These are phyloP conservation scores for Octomys mimax DNA, from an alignment of 2,797 vertebrate genomes.

Conservation along the genomic window DNA sequence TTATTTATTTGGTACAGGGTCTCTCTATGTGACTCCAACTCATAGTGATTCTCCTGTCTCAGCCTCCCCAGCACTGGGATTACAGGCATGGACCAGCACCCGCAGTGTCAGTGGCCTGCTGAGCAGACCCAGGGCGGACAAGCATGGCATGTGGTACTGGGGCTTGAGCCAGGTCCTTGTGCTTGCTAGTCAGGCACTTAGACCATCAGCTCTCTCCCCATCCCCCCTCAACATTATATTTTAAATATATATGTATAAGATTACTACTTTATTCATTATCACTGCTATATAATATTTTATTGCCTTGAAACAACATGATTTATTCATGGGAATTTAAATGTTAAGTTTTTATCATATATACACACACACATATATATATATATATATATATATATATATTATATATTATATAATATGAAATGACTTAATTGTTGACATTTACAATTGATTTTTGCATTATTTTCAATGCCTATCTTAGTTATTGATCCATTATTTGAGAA, in stretches of 20 bases:
- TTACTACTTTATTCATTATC: neutral
- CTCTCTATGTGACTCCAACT: too few species aligned
- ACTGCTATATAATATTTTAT: neutral
- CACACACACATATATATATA: neutral
- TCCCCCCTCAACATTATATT: neutral
- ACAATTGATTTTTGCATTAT: neutral
- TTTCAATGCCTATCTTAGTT: neutral
- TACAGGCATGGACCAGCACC: too few species aligned
- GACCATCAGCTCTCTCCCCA: too few species aligned
- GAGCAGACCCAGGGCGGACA: too few species aligned
- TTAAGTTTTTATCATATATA: neutral
- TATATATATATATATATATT: neutral
- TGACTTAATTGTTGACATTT: constrained; percentile 4
- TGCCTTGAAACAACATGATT: neutral
- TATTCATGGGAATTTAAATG: constrained; percentile 8
- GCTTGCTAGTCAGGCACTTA: too few species aligned
- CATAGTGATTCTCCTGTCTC: too few species aligned
- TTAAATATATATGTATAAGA: neutral
- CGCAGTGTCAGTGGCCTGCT: neutral
- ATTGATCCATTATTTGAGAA: constrained; percentile 38
- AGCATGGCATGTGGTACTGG: too few species aligned
- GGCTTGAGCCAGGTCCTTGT: too few species aligned
- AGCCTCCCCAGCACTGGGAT: too few species aligned
- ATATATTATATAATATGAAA: neutral
- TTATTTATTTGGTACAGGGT: too few species aligned